Evolutionary conservation across 1,140 invertebrate species (phyloP).

Genomic region (Eupeodes corollae): DNA sequence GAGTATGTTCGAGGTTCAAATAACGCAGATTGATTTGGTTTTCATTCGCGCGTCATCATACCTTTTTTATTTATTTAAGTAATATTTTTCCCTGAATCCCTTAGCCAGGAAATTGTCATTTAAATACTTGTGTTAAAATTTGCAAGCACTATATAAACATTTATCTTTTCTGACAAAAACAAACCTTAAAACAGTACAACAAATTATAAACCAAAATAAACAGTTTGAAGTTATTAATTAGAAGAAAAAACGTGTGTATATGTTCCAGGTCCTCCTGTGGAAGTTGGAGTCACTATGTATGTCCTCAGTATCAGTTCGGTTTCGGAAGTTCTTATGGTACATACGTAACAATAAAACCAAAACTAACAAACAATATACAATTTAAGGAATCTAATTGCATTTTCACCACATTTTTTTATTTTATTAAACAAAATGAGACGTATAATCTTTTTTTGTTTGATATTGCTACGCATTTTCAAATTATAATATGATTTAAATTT

Average conservation of each 20-base stretch:
- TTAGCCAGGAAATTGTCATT: too few species aligned
- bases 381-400: too few species aligned
- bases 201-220: neutral
- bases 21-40: conserved; percentile 10
- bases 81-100: neutral
- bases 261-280: conserved; percentile 87
- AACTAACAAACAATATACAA: neutral
- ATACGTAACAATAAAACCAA: conserved; percentile 11
- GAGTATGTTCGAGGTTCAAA: too few species aligned
- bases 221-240: neutral
- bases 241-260: conserved; percentile 33
- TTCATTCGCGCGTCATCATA: conserved; percentile 5
- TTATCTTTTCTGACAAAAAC: neutral
- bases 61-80: neutral
- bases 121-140: too few species aligned
- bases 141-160: neutral
- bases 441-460: too few species aligned
- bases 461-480: too few species aligned
- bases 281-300: conserved; percentile 95
- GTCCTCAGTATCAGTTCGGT: conserved; percentile 96
- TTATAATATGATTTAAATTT: too few species aligned
- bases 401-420: too few species aligned
- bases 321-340: conserved; percentile 97
- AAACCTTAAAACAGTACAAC: neutral
- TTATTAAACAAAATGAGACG: too few species aligned